Evolutionary conservation across 2,888 invertebrate species (phyloP).

Genomic region (Cheilosia scutellata): DNA sequence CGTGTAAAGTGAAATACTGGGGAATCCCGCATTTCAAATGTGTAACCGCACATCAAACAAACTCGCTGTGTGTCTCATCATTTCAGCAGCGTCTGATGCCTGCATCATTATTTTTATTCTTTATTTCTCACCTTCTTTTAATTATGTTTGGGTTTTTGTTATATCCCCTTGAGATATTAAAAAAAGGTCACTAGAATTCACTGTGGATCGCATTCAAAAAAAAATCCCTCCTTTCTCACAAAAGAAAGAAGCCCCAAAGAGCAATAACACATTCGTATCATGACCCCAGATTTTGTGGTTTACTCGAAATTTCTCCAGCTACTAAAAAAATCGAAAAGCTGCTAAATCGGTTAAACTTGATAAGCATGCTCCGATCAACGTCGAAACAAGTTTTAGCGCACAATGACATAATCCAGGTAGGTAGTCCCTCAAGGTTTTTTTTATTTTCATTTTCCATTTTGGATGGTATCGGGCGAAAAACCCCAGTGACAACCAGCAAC

Average conservation of each 20-base stretch:
- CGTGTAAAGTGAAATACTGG: slow-evolving; percentile 57
- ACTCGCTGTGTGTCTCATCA: slow-evolving; percentile 45
- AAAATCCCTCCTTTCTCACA: background rate
- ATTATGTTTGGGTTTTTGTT: slow-evolving; percentile 50
- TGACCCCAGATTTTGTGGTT: slow-evolving; percentile 55
- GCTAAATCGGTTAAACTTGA: slow-evolving; percentile 44
- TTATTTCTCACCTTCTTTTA: slow-evolving; percentile 4
- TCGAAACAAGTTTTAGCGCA: slow-evolving; percentile 53
- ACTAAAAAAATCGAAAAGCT: slow-evolving; percentile 8
- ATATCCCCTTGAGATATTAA: background rate
- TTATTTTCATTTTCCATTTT: slow-evolving; percentile 42
- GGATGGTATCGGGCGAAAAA: slow-evolving; percentile 49
- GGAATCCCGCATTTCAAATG: slow-evolving; percentile 72
- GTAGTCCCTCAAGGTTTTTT: slow-evolving; percentile 74
- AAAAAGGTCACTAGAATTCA: slow-evolving; percentile 17
- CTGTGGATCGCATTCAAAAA: slow-evolving; percentile 11
- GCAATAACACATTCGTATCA: slow-evolving; percentile 63
- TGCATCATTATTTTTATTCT: slow-evolving; percentile 25
- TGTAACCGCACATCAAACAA: slow-evolving; percentile 56
- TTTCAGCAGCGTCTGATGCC: background rate
- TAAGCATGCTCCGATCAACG: slow-evolving; percentile 34
- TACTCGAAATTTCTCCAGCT: slow-evolving; percentile 52
- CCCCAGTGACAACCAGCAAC: slow-evolving; percentile 50
- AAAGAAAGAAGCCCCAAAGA: slow-evolving; percentile 44
- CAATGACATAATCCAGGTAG: slow-evolving; percentile 72